phyloP scores from a whole-genome alignment of 2,113 vertebrate species.

The Entosphenus tridentatus region DNA sequence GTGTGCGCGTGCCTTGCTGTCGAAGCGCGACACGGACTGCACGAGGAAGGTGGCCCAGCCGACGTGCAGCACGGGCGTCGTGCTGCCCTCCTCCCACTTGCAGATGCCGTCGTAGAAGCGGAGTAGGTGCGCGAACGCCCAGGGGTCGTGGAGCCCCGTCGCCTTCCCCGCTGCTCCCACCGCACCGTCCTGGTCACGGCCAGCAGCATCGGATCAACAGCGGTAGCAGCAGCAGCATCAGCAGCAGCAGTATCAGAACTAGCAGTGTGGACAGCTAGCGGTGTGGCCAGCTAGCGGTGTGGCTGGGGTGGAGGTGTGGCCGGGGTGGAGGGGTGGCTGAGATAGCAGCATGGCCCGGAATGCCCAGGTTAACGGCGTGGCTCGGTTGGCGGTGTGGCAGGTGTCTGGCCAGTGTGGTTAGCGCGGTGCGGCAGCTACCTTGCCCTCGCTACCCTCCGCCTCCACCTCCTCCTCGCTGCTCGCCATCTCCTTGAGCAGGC shows the following conservation, averaged over 20 bases:
- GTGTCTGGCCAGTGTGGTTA: too few species aligned
- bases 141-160: background rate
- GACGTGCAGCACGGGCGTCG: background rate
- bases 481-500: slow-evolving; percentile 1
- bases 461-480: background rate
- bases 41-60: slow-evolving; percentile 3
- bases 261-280: too few species aligned
- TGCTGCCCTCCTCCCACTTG: slow-evolving; percentile 6
- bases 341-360: too few species aligned
- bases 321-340: too few species aligned
- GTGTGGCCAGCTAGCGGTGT: too few species aligned
- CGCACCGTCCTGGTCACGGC: background rate
- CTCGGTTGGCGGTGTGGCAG: too few species aligned
- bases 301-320: too few species aligned
- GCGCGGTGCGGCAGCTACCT: background rate
- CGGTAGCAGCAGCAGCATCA: too few species aligned
- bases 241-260: too few species aligned
- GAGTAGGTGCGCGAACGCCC: slow-evolving; percentile 3
- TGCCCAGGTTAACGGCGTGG: too few species aligned
- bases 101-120: slow-evolving; percentile 1
- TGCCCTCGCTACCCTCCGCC: background rate
- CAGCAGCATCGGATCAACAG: too few species aligned
- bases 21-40: slow-evolving; percentile 5
- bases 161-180: background rate
- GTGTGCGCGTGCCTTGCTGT: slow-evolving; percentile 1